phyloP scores from a whole-genome alignment of 2,113 vertebrate genomes.

The Oxyruncus cristatus region DNA sequence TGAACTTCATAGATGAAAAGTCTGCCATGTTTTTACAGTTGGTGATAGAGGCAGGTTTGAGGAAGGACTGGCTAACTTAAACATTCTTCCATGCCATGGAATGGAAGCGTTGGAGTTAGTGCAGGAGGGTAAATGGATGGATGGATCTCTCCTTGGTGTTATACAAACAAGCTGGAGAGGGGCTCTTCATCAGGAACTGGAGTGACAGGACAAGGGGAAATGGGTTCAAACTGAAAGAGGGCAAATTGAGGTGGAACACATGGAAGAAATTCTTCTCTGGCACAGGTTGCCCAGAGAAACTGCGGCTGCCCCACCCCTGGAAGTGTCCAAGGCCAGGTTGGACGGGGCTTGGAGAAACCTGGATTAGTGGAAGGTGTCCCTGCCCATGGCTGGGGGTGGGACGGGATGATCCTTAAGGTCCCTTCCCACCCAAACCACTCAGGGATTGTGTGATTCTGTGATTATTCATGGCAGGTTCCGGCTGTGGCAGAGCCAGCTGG shows the following conservation, averaged over 20 bases:
- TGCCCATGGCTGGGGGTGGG: neutral
- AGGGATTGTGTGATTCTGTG: neutral
- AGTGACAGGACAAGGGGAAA: neutral
- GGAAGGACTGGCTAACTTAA: too few species aligned
- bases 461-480: neutral
- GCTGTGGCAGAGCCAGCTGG: neutral
- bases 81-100: accelerated
- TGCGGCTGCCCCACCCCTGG: neutral
- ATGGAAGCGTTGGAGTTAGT: neutral
- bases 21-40: neutral
- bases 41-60: neutral
- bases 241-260: neutral
- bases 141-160: neutral
- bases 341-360: neutral
- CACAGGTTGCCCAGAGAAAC: neutral
- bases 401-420: neutral
- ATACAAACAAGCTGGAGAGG: neutral
- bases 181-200: neutral
- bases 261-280: neutral
- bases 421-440: neutral
- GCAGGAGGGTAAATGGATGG: neutral
- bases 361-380: neutral
- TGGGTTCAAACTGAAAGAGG: neutral
- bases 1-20: neutral
- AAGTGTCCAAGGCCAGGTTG: neutral